Conservation (phyloP, 1,140 invertebrate genomes). For the Glomeris maerens region DNA sequence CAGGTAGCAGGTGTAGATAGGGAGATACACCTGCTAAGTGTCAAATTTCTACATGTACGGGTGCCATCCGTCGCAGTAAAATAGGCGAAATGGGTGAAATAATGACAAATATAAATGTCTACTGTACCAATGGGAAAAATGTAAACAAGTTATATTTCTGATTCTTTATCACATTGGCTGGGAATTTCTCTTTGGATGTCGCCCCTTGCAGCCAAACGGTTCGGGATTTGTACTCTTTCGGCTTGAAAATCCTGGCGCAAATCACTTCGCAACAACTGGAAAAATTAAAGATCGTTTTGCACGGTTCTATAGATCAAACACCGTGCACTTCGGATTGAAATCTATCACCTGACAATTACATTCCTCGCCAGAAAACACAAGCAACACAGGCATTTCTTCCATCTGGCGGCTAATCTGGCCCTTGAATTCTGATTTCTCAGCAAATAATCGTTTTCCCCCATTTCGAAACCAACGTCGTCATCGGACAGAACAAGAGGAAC, state of each 20-base stretch:
- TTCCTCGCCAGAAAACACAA: constrained; percentile 19
- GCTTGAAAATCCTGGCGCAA: constrained; percentile 15
- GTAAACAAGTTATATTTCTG: constrained; percentile 98
- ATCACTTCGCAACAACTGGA: neutral
- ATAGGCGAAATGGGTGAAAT: constrained; percentile 6
- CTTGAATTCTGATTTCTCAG: constrained; percentile 34
- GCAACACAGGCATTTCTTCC: constrained; percentile 5
- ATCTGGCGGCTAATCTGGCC: constrained; percentile 16
- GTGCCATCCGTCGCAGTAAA: neutral
- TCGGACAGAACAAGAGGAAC: constrained; percentile 39
- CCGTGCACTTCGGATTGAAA: constrained; percentile 1
- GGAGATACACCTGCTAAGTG: too few species aligned
- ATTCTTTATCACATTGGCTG: constrained; percentile 92
- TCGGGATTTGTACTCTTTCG: constrained; percentile 33
- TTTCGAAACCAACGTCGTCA: constrained; percentile 44
- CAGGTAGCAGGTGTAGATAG: too few species aligned
- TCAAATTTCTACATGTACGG: too few species aligned
- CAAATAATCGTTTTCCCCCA: constrained; percentile 48
- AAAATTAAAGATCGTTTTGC: constrained; percentile 4
- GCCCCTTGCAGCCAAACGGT: constrained; percentile 37
- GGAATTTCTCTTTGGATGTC: constrained; percentile 47
- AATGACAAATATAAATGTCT: constrained; percentile 6
- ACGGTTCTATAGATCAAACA: neutral
- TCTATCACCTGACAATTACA: constrained; percentile 20
- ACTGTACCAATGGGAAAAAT: constrained; percentile 82